phyloP scores from a whole-genome alignment of 2,888 invertebrate genomes.

The Rhyacophila evoluta region DNA sequence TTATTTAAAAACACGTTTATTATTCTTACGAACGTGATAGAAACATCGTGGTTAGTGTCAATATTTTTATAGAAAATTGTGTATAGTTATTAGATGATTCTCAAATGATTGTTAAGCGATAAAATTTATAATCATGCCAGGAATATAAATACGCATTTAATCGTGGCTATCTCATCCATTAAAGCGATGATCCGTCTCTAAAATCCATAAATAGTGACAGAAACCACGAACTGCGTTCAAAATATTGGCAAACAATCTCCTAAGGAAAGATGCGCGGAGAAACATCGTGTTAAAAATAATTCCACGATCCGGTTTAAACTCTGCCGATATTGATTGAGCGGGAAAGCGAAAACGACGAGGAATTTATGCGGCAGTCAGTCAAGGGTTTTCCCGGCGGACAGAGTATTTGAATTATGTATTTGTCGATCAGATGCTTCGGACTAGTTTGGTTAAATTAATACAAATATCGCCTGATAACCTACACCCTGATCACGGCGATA shows the following conservation, averaged over 20 bases:
- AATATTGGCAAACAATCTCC: constrained; percentile 14
- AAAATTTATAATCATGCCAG: too few relatives aligned
- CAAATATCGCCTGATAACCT: too few relatives aligned
- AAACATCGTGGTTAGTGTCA: too few relatives aligned
- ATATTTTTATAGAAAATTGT: too few relatives aligned
- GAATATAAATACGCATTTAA: not conserved
- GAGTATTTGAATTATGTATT: not conserved
- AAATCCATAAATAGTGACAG: not conserved
- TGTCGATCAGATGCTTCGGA: too few relatives aligned
- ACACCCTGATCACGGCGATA: too few relatives aligned
- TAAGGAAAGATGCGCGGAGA: not conserved
- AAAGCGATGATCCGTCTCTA: not conserved
- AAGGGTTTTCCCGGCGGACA: not conserved
- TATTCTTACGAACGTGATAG: too few relatives aligned
- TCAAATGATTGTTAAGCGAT: too few relatives aligned
- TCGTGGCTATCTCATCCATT: not conserved
- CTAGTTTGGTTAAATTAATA: too few relatives aligned
- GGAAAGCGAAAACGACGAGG: not conserved
- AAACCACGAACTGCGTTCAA: not conserved
- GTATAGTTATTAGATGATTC: too few relatives aligned
- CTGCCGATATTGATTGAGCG: not conserved
- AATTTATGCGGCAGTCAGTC: not conserved
- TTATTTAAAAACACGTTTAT: too few relatives aligned
- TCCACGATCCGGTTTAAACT: not conserved
- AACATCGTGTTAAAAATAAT: not conserved